A percentile compares a stretch with the other conserved stretches of the same genome.
These are phyloP conservation scores for Sigmodon hispidus DNA, from an alignment of 2,113 vertebrate species.

Conservation along the genomic window DNA sequence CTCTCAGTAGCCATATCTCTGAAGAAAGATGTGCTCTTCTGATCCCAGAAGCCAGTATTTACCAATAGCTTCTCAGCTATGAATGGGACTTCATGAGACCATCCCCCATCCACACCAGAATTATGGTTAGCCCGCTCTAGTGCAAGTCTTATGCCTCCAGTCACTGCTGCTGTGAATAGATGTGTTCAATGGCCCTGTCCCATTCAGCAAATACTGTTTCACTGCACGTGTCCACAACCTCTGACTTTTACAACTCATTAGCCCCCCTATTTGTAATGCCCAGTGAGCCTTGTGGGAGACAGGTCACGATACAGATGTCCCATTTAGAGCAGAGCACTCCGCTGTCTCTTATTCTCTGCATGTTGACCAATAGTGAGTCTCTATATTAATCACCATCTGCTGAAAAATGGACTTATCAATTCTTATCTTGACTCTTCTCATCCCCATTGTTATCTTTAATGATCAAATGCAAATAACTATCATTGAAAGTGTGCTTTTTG, in stretches of 20 bases:
- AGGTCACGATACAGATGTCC: no score
- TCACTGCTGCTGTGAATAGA: not conserved
- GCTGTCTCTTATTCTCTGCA: not conserved
- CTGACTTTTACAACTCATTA: not conserved
- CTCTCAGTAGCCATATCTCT: not conserved
- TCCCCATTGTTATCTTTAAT: not conserved
- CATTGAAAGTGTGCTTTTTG: not conserved
- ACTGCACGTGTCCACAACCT: not conserved
- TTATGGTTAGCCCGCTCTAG: not conserved
- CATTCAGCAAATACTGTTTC: not conserved
- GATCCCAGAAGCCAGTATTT: not conserved
- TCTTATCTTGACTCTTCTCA: not conserved
- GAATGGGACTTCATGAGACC: not conserved
- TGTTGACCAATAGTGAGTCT: not conserved
- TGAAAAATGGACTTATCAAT: not conserved
- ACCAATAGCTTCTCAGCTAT: not conserved
- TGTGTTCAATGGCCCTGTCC: not conserved
- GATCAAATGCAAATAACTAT: constrained; percentile 6
- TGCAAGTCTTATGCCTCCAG: not conserved
- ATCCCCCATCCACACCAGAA: not conserved
- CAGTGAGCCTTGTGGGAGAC: not conserved
- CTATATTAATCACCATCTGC: not conserved
- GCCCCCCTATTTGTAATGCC: not conserved
- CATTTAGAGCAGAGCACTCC: not conserved
- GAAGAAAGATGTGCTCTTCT: not conserved